Evolutionary conservation across 2,888 invertebrate species (phyloP), one percentile per base, ranked within the genome.

Genomic region (Bombyx huttoni): DNA sequence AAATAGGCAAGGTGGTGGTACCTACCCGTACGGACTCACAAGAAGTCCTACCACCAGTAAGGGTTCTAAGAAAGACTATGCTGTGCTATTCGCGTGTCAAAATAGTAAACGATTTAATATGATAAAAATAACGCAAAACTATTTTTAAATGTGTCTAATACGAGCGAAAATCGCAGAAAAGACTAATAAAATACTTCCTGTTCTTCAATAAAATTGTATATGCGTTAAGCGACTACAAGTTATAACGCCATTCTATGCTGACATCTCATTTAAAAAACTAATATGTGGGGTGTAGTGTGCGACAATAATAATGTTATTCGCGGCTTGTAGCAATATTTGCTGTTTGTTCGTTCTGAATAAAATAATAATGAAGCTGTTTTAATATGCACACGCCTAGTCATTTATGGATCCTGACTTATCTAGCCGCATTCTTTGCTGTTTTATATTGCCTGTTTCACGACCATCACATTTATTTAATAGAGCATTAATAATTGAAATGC

Each of bases 401-500:
- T 2, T 40, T 40, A 40, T 12, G 12, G 12, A 8, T 40, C 12
- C 40, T 52, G 47, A 47, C 50, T 13, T 45, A 50, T 50, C 35
- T 35, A 40, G 49, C 35, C 35, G 12, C 49, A 45, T 53, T 49
- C 47, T 49, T 24, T 50, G 35, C 13, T 45, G 34, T 50, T 51
- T 33, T 34, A 52, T 48, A 54, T 59, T 57, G 56, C 52, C 56
- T 54, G 53, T 51, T 55, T 51, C 51, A 59, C 54, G 54, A 54
- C 51, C 50, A 58, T 59, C 47, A 54, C 47, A 54, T 50, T 49
- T 50, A 52, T 52, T 34, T 34, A 52, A 61, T 54, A 53, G 49
- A 57, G 54, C 56, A 56, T 56, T 57, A 53, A 53, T 56, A 54
- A 58, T 60, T 50, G 51, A 54, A 60, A 50, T 60, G 53, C 50